Conservation (phyloP, 2,888 invertebrate genomes). For the Tortrix viridana region DNA sequence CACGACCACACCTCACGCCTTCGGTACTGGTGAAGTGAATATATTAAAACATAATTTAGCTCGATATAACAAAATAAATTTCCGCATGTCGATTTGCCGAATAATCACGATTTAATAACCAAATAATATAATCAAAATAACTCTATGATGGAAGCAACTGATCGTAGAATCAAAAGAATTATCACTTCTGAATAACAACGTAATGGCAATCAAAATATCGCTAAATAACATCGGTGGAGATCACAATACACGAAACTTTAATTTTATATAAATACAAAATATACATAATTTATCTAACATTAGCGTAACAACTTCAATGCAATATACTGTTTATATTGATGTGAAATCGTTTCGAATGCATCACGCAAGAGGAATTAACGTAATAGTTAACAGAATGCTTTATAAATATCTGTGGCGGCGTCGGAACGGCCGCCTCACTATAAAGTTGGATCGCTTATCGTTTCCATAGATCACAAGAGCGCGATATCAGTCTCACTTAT, state of each 20-base stretch:
- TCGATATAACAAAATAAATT: conserved; percentile 67
- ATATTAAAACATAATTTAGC: conserved; percentile 64
- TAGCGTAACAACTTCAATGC: conserved; percentile 78
- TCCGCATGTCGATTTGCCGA: conserved; percentile 63
- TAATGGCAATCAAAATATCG: conserved; percentile 81
- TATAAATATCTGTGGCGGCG: conserved; percentile 39
- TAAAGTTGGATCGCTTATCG: conserved; percentile 50
- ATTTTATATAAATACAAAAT: conserved; percentile 80
- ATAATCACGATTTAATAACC: conserved; percentile 72
- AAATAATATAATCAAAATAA: conserved; percentile 68
- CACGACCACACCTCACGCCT: conserved; percentile 77
- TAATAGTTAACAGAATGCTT: conserved; percentile 77
- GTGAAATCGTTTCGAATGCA: conserved; percentile 77
- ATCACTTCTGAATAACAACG: conserved; percentile 73
- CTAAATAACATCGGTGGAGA: conserved; percentile 84
- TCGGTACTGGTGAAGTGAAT: conserved; percentile 73
- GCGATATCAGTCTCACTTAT: conserved; percentile 83
- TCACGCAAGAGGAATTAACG: conserved; percentile 70
- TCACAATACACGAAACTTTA: conserved; percentile 81
- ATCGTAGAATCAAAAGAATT: conserved; percentile 65
- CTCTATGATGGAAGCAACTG: conserved; percentile 80
- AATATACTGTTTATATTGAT: conserved; percentile 79
- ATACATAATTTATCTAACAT: conserved; percentile 79
- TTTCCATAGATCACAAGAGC: conserved; percentile 69
- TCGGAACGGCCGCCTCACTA: conserved; percentile 14